phyloP scores from a whole-genome alignment of 2,797 vertebrate species.

The Aplochiton taeniatus region DNA sequence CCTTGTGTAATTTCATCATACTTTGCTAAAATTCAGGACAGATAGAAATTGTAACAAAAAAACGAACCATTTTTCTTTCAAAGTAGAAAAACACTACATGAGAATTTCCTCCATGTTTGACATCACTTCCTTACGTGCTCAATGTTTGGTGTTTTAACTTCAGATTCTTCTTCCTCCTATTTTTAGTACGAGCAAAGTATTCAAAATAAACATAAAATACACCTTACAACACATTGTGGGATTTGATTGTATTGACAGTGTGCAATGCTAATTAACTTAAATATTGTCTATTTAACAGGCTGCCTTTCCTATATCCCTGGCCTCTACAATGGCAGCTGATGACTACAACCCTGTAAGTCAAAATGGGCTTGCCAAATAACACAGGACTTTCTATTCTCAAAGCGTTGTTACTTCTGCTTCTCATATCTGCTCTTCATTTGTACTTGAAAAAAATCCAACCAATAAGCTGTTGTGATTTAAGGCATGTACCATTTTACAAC shows the following conservation, averaged over 20 bases:
- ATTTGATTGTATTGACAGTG: slow-evolving; percentile 1
- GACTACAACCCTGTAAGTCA: slow-evolving; percentile 87
- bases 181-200: neutral
- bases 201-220: too few relatives aligned
- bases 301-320: slow-evolving; percentile 74
- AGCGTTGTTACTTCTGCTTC: neutral
- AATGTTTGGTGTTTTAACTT: neutral
- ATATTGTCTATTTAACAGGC: slow-evolving; percentile 67
- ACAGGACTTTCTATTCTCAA: neutral
- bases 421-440: neutral
- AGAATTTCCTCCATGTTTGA: slow-evolving; percentile 27
- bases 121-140: slow-evolving; percentile 46
- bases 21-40: too few relatives aligned
- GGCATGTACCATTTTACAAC: too few relatives aligned
- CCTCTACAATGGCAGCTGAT: slow-evolving; percentile 81
- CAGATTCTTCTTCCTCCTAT: neutral
- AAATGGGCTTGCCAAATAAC: slow-evolving; percentile 6
- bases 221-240: neutral
- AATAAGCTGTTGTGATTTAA: too few relatives aligned
- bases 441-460: too few relatives aligned
- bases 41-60: too few relatives aligned
- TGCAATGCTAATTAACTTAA: slow-evolving; percentile 10
- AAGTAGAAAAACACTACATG: slow-evolving; percentile 1
- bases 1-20: too few relatives aligned
- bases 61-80: neutral